Conservation (phyloP, 2,113 vertebrate genomes). For the Gorsachius goisagi region DNA sequence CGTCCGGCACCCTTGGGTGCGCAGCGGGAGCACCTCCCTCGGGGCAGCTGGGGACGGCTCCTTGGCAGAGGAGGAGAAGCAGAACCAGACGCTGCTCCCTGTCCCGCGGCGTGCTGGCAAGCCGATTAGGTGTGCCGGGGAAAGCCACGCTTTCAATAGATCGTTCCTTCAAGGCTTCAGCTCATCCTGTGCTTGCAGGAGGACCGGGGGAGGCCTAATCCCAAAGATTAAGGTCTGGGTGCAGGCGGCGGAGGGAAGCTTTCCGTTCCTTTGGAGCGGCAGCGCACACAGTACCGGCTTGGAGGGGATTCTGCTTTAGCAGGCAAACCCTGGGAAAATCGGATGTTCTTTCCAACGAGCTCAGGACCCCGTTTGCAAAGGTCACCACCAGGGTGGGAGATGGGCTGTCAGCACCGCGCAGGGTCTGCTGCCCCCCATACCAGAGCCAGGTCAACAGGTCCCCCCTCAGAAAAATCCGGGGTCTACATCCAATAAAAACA, state of each 20-base stretch:
- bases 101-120: accelerated
- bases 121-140: background rate
- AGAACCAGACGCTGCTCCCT: background rate
- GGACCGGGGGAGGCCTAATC: background rate
- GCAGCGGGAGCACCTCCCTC: accelerated
- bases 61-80: background rate
- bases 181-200: background rate
- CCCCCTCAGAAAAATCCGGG: background rate
- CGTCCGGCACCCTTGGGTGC: background rate
- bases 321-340: background rate
- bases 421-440: background rate
- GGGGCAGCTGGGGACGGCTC: accelerated
- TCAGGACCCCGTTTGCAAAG: background rate
- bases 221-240: background rate
- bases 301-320: background rate
- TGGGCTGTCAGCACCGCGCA: background rate
- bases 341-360: background rate
- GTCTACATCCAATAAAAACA: background rate
- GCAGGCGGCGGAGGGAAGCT: background rate
- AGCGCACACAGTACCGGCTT: background rate
- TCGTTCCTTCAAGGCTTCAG: background rate
- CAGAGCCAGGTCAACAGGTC: background rate
- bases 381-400: background rate
- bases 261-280: background rate
- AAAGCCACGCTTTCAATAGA: background rate